Conservation (phyloP, 2,888 invertebrate species). For the Teinopalpus imperialis region DNA sequence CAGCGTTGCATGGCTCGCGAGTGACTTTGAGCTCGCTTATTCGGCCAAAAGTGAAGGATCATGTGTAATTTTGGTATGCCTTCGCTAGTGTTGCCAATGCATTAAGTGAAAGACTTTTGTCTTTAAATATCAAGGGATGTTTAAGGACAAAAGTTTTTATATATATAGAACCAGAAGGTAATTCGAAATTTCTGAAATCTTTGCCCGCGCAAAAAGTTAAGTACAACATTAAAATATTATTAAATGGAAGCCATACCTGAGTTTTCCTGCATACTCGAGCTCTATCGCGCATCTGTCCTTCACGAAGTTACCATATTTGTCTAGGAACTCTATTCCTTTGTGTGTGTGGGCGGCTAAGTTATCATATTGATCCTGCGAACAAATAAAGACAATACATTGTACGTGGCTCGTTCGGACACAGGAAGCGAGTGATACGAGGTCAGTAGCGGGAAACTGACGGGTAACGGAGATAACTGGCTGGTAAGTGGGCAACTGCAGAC, state of each 20-base stretch:
- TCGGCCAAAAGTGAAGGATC: too few relatives aligned
- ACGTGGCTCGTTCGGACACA: conserved; percentile 37
- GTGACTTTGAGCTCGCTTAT: too few relatives aligned
- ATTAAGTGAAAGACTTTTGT: too few relatives aligned
- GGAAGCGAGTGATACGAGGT: conserved; percentile 64
- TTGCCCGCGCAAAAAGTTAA: too few relatives aligned
- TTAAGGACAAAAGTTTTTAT: too few relatives aligned
- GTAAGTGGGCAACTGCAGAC: conserved; percentile 13
- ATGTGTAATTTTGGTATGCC: too few relatives aligned
- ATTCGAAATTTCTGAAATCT: too few relatives aligned
- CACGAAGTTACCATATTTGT: conserved; percentile 97
- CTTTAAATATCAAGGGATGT: too few relatives aligned
- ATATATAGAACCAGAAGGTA: too few relatives aligned
- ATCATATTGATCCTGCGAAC: conserved; percentile 98
- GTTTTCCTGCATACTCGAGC: conserved; percentile 96
- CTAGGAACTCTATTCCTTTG: conserved; percentile 98
- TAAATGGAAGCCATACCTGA: conserved; percentile 88
- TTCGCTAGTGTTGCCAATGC: too few relatives aligned
- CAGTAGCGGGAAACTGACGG: conserved; percentile 57
- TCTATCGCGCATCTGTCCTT: conserved; percentile 97
- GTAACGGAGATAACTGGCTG: conserved; percentile 42
- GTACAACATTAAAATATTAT: too few relatives aligned
- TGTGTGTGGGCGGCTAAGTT: conserved; percentile 97
- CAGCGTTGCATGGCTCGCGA: too few relatives aligned
- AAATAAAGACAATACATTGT: conserved; percentile 52